Evolutionary conservation across 2,888 invertebrate genomes (phyloP).

Genomic region (Volucella inanis): DNA sequence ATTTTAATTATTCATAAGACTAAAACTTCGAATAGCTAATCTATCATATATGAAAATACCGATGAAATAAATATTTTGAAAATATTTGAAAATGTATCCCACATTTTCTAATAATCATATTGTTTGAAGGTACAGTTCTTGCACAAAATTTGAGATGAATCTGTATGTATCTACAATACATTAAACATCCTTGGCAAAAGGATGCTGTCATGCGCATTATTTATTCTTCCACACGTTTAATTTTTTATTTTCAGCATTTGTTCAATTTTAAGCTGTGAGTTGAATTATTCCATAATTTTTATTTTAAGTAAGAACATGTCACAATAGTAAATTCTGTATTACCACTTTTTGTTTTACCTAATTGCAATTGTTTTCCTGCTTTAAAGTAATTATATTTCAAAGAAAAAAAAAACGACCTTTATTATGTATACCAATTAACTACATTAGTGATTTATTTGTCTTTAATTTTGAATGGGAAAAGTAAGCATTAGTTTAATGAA

Average conservation of each 20-base stretch:
- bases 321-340: constrained; percentile 13
- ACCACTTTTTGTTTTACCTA: constrained; percentile 13
- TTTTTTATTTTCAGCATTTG: constrained; percentile 59
- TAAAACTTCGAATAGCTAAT: too few species aligned
- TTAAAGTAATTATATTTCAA: constrained; percentile 15
- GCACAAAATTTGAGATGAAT: neutral
- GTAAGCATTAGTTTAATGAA: too few species aligned
- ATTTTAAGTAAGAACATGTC: constrained; percentile 68
- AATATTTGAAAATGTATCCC: neutral
- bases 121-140: neutral
- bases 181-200: constrained; percentile 36
- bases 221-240: constrained; percentile 44
- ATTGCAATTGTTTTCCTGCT: constrained; percentile 36
- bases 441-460: constrained; percentile 16
- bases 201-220: constrained; percentile 63
- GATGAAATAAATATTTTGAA: too few species aligned
- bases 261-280: constrained; percentile 63
- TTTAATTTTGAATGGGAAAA: constrained; percentile 1
- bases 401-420: constrained; percentile 3
- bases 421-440: constrained; percentile 47
- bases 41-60: too few species aligned
- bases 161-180: neutral
- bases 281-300: constrained; percentile 63
- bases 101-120: neutral
- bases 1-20: too few species aligned